Percentiles rank a stretch among this genome's conserved stretches.
Evolutionary conservation across 2,888 invertebrate genomes (phyloP).

Genomic region (Athalia circularis): DNA sequence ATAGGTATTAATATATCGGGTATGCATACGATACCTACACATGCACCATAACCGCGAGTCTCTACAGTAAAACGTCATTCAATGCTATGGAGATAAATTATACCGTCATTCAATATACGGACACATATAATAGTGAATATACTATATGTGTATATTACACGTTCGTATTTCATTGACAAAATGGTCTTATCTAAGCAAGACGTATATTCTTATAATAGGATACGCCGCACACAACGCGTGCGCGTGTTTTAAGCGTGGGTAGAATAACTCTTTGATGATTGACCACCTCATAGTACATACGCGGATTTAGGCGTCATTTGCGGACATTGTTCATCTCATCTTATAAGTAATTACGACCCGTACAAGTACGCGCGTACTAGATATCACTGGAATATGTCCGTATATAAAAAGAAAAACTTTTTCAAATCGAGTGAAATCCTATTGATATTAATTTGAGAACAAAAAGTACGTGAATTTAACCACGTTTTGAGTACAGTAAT

Average conservation of each 20-base stretch:
- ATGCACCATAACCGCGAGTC: neutral
- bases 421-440: no score
- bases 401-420: no score
- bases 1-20: neutral
- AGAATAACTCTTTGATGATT: no score
- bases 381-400: no score
- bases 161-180: constrained; percentile 28
- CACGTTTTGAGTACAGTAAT: no score
- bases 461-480: no score
- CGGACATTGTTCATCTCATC: no score
- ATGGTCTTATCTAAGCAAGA: neutral
- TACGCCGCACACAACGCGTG: neutral
- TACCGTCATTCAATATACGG: constrained; percentile 23
- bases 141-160: neutral
- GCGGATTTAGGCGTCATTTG: no score
- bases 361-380: no score
- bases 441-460: no score
- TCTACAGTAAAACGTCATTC: neutral
- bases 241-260: neutral
- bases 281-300: no score
- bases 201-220: neutral
- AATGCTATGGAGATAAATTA: constrained; percentile 23
- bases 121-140: neutral
- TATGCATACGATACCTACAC: neutral
- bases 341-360: no score